Evolutionary conservation across 2,797 vertebrate genomes (phyloP).

Genomic region (Acipenser transmontanus): DNA sequence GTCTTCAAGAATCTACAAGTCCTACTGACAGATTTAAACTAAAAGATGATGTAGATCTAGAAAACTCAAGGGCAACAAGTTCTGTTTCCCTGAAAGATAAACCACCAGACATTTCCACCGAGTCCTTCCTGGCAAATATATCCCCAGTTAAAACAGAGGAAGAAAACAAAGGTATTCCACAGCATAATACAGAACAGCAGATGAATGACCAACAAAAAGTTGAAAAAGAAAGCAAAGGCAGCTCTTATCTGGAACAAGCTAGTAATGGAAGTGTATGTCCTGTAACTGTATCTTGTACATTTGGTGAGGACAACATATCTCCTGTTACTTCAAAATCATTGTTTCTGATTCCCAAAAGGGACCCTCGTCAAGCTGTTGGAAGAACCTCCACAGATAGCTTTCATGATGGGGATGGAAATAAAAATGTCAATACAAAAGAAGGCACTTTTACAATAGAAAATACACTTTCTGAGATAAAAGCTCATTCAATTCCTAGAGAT

Average conservation of each 20-base stretch:
- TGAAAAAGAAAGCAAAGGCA: conserved; percentile 40
- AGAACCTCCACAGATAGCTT: conserved; percentile 66
- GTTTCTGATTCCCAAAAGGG: conserved; percentile 62
- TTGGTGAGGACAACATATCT: conserved; percentile 29
- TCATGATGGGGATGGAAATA: background rate
- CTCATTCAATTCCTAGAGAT: conserved; percentile 21
- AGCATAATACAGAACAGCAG: conserved; percentile 45
- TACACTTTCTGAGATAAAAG: conserved; percentile 28
- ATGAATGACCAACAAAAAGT: conserved; percentile 43
- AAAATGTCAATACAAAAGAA: conserved; percentile 38
- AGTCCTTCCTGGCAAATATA: conserved; percentile 79
- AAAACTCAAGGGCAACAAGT: conserved; percentile 41
- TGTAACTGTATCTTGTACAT: conserved; percentile 2
- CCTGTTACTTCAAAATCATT: conserved; percentile 48
- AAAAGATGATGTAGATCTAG: conserved; percentile 37
- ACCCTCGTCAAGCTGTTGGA: conserved; percentile 69
- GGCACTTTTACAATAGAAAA: conserved; percentile 41
- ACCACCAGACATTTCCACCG: conserved; percentile 89
- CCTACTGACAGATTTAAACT: conserved; percentile 26
- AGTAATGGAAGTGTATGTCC: conserved; percentile 27
- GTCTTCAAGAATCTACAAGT: conserved; percentile 33
- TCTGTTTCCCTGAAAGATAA: conserved; percentile 82
- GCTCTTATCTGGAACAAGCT: conserved; percentile 33
- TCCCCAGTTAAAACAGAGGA: conserved; percentile 48
- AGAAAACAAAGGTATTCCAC: conserved; percentile 31